Conservation (phyloP, 2,113 vertebrate genomes). For the Aphyosemion australe region DNA sequence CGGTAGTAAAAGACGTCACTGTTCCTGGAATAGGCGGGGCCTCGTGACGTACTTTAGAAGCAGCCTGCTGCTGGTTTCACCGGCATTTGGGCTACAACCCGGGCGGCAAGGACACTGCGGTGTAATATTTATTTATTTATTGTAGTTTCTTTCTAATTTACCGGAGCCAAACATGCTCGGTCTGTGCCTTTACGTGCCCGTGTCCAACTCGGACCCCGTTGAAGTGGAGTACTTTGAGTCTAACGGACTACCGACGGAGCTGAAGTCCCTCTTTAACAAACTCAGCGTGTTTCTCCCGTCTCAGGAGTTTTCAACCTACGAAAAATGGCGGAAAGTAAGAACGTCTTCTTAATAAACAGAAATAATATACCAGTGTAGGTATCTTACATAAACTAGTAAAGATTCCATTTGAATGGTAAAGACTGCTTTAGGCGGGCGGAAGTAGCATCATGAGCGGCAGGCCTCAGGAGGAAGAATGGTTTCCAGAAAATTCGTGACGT, state of each 20-base stretch:
- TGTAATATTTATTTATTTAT: constrained; percentile 74
- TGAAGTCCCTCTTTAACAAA: constrained; percentile 90
- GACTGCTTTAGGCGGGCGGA: constrained; percentile 6
- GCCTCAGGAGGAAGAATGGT: constrained; percentile 38
- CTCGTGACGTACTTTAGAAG: constrained; percentile 26
- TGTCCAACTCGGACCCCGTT: constrained; percentile 79
- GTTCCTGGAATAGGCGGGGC: constrained; percentile 48
- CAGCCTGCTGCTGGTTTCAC: constrained; percentile 51
- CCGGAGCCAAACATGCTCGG: constrained; percentile 82
- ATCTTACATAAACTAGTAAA: neutral
- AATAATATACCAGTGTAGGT: neutral
- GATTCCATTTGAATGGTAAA: neutral
- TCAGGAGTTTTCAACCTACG: constrained; percentile 89
- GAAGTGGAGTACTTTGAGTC: constrained; percentile 96
- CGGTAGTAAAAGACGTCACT: constrained; percentile 41
- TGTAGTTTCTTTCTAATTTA: constrained; percentile 46
- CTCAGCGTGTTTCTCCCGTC: constrained; percentile 92
- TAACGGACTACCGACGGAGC: constrained; percentile 85
- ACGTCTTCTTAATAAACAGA: neutral
- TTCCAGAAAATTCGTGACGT: neutral
- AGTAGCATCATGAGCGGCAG: constrained; percentile 22
- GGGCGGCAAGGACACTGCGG: accelerated
- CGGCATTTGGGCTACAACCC: constrained; percentile 73
- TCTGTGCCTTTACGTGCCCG: constrained; percentile 89
- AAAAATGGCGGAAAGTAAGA: constrained; percentile 88